Evolutionary conservation across 2,888 invertebrate species (phyloP), one percentile per base, ranked within the genome.

Genomic region (Agrenia bidenticulata): DNA sequence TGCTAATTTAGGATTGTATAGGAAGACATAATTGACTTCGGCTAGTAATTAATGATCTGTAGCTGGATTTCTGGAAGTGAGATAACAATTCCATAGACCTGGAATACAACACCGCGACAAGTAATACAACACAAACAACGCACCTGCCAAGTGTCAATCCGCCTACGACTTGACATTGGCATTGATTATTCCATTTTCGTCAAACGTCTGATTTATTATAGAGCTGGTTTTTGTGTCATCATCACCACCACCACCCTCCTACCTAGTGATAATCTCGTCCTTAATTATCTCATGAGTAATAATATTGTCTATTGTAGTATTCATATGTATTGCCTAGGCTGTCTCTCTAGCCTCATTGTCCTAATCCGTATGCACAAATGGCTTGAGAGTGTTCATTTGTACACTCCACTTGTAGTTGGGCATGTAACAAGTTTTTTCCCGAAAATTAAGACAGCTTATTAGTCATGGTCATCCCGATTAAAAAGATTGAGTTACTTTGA

Each of bases 181-280:
- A 62, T 62, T 62, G 62, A 62, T 27, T 45, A 62, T 62, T 49
- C 62, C 62, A 55, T 62, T 62, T 62, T 62, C 19, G 62, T 62
- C 54, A 13, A 2, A 24, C 32, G 24, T 23, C 24, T 51, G 24
- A 51, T 51, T 51, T 51, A 51, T 19, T 17, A 51, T 15, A 23
- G 7, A 23, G 51, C 9, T 2, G 24, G 51, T 24, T 51, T 51
- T 51, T 51, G 21, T 51, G 45, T 45, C 45, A 19, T 19, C n/a
- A 17, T 5, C 45, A 17, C n/a, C 45, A 17, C n/a, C n/a, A n/a
- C n/a, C n/a, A 51, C 19, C 2, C 15, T 51, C 15, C 7, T 51
- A 23, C 24, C 23, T 23, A 51, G 9, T 5, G 45, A 9, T 5
- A 17, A 19, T 5, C 5, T 45, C 4, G 19, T 19, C 19, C 45